These are phyloP conservation scores for Trachurus trachurus DNA, from an alignment of 2,797 vertebrate species.

Conservation along the genomic window DNA sequence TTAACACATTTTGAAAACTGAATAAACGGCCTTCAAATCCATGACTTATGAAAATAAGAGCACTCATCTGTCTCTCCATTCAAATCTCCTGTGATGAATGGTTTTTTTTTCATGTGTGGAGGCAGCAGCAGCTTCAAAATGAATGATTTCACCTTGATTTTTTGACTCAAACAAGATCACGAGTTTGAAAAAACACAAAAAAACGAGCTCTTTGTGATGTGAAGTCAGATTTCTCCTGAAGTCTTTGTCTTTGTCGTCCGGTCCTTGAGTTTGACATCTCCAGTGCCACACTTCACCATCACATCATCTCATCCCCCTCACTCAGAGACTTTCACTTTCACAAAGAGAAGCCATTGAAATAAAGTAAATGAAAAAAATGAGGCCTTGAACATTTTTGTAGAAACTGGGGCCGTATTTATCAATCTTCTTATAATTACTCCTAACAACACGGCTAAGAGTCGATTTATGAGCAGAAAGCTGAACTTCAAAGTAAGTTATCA, in stretches of 20 bases:
- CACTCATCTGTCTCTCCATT: constrained; percentile 7
- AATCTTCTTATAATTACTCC: too few relatives aligned
- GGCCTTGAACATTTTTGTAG: too few relatives aligned
- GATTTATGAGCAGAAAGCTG: too few relatives aligned
- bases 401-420: too few relatives aligned
- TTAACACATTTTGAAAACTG: constrained; percentile 1
- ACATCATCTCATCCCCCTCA: too few relatives aligned
- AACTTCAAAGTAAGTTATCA: too few relatives aligned
- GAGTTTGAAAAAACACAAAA: constrained; percentile 40
- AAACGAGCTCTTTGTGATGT: constrained; percentile 48
- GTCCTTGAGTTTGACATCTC: constrained; percentile 33
- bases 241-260: constrained; percentile 9
- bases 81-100: constrained; percentile 62
- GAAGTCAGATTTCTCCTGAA: constrained; percentile 19
- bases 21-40: constrained; percentile 19
- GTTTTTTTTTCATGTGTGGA: constrained; percentile 3
- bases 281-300: too few relatives aligned
- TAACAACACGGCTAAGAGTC: too few relatives aligned
- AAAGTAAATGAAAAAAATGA: too few relatives aligned
- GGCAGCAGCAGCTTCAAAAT: constrained; percentile 40
- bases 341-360: too few relatives aligned
- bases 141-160: constrained; percentile 68
- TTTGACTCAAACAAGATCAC: constrained; percentile 63
- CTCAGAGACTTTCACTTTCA: too few relatives aligned
- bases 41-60: constrained; percentile 8